Percentiles rank a stretch among this genome's conserved stretches.
Evolutionary conservation across 2,797 vertebrate species (phyloP).

Genomic region (Cryptoprocta ferox): DNA sequence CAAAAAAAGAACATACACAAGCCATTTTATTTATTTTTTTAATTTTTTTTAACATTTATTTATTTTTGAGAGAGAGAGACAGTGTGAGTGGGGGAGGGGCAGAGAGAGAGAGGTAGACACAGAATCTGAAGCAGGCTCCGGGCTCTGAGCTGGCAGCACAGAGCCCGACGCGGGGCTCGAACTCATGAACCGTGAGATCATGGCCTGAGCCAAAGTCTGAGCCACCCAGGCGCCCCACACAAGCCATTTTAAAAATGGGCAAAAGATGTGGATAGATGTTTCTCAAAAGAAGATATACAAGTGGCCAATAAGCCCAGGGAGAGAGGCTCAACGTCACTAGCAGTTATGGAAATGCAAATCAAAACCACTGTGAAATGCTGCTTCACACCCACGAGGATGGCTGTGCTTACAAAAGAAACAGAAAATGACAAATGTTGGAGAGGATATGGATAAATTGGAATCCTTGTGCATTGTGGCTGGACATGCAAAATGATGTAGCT

Average conservation of each 20-base stretch:
- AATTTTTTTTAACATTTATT: too few relatives aligned
- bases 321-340: not conserved
- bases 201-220: too few relatives aligned
- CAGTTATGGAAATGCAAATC: conserved; percentile 31
- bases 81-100: too few relatives aligned
- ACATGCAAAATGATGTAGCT: not conserved
- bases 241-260: not conserved
- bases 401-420: not conserved
- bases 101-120: too few relatives aligned
- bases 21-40: too few relatives aligned
- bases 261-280: not conserved
- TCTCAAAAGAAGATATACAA: not conserved
- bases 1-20: not conserved
- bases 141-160: too few relatives aligned
- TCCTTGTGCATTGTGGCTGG: not conserved
- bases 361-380: conserved; percentile 7
- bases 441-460: not conserved
- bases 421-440: not conserved
- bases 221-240: too few relatives aligned
- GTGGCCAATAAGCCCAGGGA: not conserved
- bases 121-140: too few relatives aligned
- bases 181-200: too few relatives aligned
- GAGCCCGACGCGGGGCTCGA: too few relatives aligned
- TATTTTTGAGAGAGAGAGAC: too few relatives aligned
- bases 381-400: not conserved